Evolutionary conservation across 2,888 invertebrate genomes (phyloP), one percentile per base, ranked within the genome.

Genomic region (Spilosoma lubricipeda): DNA sequence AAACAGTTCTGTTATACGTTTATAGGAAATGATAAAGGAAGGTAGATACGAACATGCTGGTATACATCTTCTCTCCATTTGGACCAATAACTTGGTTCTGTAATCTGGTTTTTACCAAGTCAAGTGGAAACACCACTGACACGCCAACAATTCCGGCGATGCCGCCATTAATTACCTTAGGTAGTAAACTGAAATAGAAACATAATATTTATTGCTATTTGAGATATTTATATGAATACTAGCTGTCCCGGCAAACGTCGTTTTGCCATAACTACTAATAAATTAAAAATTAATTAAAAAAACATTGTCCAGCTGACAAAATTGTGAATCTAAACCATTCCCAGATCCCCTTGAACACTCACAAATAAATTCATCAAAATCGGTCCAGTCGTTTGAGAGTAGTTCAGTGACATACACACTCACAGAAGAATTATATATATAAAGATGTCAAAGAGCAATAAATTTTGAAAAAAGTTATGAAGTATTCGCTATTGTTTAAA

Each of bases 121-220:
- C 99, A 89, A 99, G 95, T 0, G 99, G 99, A 90, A 99, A 99
- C 63, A 99, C 99, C 90, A 99, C 98, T 18, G 98, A 98, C 64
- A 99, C 99, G 27, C 99, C 99, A 87, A 99, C 99, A 79, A 99
- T 98, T 64, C 99, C 99, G 3, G 99, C 99, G 85, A 99, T 99
- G 71, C 99, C 99, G 82, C 99, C 99, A 96, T 99, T 99, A 83
- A 99, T 96, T 81, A 99, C 98, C 96, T 99, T 99, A 74, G 99
- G 99, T 70, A 99, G 85, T 75, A 99, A 94, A 82, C 99, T 99
- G 94, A 66, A 96, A 96, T 73, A 70, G 72, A 79, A 71, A 70
- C 18, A 71, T n/a, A 56, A 33, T 64, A 13, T 39, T 36, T 4
- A 5, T 7, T 20, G 52, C 20, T 20, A 1, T 11, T 39, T 39